Base-by-base conservation (phyloP, 2,113 vertebrate genomes). In the Antechinus flavipes region DNA sequence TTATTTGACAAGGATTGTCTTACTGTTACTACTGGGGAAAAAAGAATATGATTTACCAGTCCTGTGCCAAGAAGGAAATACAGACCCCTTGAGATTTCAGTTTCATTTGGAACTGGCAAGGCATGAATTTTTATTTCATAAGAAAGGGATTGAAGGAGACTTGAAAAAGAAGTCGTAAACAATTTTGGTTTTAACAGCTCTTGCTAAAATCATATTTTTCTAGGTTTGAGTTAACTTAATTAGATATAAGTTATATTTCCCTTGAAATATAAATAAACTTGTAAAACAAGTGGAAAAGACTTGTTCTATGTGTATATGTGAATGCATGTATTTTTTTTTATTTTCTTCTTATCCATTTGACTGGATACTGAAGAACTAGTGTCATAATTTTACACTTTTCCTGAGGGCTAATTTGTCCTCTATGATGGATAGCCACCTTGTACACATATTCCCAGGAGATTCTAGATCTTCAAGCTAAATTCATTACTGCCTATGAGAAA, bases 161-260 rank as follows among this genome's bases (percentile, higher is more conserved):
- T 91, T 84, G 46, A 25, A 92, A 58, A 46, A 95, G 24, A 94
- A 93, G 10, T 61, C 47, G 5, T 91, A 93, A 96, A 56, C 8
- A 93, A 84, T 24, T 56, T 6, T 23, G 25, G 26, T 58, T 92
- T 30, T 90, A n/a, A 54, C 95, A 91, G 16, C 50, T 92, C 58
- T 90, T 97, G 26, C 19, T 12, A 96, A 92, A 92, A 89, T 68
- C 11, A n/a, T 68, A 35, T 91, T 91, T 95, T 94, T n/a, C 27
- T 91, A 61, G 92, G 35, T 90, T 94, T 61, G 68, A 94, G 91
- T 91, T 96, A 84, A 76, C 92, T 94, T 68, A 94, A 93, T 89
- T 54, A 94, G 54, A 94, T 93, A 26, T 53, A 50, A 4, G 12
- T 35, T 24, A 50, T 8, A 91, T 94, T 96, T 95, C 92, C 55